These are phyloP conservation scores for Macquaria australasica DNA, from an alignment of 2,113 vertebrate species.

Conservation along the genomic window DNA sequence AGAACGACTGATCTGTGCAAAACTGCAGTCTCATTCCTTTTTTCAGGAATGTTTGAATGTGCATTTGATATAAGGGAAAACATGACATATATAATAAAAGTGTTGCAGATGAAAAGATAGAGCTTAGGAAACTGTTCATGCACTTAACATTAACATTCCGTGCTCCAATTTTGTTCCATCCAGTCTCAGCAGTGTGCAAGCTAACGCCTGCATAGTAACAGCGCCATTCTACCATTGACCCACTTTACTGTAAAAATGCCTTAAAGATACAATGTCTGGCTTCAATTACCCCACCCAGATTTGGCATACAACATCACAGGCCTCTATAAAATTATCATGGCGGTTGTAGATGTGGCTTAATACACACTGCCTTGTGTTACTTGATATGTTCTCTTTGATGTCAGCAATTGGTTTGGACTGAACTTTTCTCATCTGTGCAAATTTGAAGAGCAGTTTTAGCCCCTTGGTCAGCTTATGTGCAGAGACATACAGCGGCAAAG, in stretches of 20 bases:
- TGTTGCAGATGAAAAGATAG: neutral
- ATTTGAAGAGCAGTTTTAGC: conserved; percentile 36
- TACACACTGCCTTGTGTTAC: conserved; percentile 66
- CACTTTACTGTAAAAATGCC: conserved; percentile 78
- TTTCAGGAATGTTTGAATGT: conserved; percentile 37
- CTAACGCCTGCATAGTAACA: conserved; percentile 38
- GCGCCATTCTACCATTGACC: conserved; percentile 58
- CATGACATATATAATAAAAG: neutral
- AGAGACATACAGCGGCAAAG: neutral
- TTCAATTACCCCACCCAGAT: conserved; percentile 83
- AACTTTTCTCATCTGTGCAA: conserved; percentile 44
- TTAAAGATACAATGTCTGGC: conserved; percentile 76
- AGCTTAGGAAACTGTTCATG: neutral
- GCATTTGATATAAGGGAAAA: conserved; percentile 17
- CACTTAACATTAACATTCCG: neutral
- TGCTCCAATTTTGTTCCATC: neutral
- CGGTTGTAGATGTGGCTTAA: conserved; percentile 72
- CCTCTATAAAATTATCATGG: conserved; percentile 78
- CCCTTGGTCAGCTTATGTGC: conserved; percentile 14
- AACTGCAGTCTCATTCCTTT: conserved; percentile 36
- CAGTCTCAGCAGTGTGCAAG: neutral
- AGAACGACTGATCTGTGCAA: conserved; percentile 53
- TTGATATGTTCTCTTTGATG: conserved; percentile 74
- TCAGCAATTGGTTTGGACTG: conserved; percentile 46
- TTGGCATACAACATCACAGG: conserved; percentile 73